Percentiles rank a stretch among this genome's conserved stretches.
phyloP scores from a whole-genome alignment of 2,797 vertebrate species.

The Acipenser ruthenus region DNA sequence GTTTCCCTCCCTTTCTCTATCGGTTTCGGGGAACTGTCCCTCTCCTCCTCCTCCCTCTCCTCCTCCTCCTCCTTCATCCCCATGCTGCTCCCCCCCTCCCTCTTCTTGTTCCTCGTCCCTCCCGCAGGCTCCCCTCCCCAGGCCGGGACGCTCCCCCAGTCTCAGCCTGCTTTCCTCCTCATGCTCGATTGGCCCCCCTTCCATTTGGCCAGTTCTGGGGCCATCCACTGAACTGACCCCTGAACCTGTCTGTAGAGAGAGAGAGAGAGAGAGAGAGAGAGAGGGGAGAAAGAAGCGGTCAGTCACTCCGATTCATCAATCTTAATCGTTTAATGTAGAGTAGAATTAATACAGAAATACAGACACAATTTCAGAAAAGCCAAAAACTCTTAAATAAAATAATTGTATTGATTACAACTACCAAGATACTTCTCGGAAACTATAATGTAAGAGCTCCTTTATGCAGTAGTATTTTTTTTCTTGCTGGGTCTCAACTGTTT shows the following conservation, averaged over 20 bases:
- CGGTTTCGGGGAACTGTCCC: conserved; percentile 39
- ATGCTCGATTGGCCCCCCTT: conserved; percentile 94
- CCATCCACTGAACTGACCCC: conserved; percentile 86
- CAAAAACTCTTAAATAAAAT: too few species aligned
- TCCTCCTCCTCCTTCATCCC: conserved; percentile 43
- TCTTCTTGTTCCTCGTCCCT: conserved; percentile 46
- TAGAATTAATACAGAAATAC: too few species aligned
- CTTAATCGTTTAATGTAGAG: too few species aligned
- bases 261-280: neutral
- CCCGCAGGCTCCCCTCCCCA: conserved; percentile 76
- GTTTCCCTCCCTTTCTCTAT: conserved; percentile 22
- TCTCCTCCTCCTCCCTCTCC: conserved; percentile 40
- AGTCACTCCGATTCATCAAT: too few species aligned
- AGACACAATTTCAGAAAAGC: too few species aligned
- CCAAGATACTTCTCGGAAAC: too few species aligned
- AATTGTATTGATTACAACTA: too few species aligned
- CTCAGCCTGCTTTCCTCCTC: conserved; percentile 82
- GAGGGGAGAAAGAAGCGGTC: too few species aligned
- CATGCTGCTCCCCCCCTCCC: conserved; percentile 36
- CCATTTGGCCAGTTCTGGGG: conserved; percentile 95
- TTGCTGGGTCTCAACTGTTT: too few species aligned
- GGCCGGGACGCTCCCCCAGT: conserved; percentile 50
- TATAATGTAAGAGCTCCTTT: too few species aligned
- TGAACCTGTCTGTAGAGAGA: conserved; percentile 70
- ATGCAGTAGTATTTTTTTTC: too few species aligned